Base-by-base conservation (phyloP, 53 echinoderm and acorn worm genomes). In the Paelopatides confundens region DNA sequence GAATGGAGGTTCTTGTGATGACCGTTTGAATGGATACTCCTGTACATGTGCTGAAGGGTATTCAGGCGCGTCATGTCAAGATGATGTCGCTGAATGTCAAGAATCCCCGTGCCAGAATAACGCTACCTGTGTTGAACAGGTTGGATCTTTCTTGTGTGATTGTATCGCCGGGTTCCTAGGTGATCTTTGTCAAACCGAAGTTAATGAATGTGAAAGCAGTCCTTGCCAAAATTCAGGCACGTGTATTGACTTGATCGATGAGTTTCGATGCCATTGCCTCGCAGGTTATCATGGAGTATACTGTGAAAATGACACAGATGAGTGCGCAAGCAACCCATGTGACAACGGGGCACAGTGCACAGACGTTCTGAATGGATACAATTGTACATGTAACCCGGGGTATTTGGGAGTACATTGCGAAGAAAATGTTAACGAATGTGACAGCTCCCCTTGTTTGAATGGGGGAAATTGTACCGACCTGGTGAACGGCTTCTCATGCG, bases 121-220 rank as follows among this genome's bases (percentile, higher is more conserved):
- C 18, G 81, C 27, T 18, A 30, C 49, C 2, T 81, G 81, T 54
- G 21, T 54, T 23, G 92, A 92, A 31, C 3, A 29, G 53, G 62
- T 89, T 37, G 86, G 86, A 52, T 43, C 89, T 3, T 92, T 89
- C 51, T 36, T n/a, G 24, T 92, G 92, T 66, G 21, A 37, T 18
- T 92, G 92, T 81, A 40, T 69, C 29, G 53, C 69, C 51, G 92
- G 92, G 8, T 88, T 66, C 78, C 36, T 62, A 86, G 92, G 92
- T 89, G 67, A n/a, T 18, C 71, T 31, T 9, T 94, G 94, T 47
- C 84, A 88, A 47, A 85, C 39, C 3, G 53, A 94, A 31, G 54
- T 91, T 12, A n/a, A 85, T 38, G 94, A 94, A 62, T 94, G 94
- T 35, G 62, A 32, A 27, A 88, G 88, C 67, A 36, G 43, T 5